Conservation (phyloP, 2,113 vertebrate genomes). For the Alouatta palliata region DNA sequence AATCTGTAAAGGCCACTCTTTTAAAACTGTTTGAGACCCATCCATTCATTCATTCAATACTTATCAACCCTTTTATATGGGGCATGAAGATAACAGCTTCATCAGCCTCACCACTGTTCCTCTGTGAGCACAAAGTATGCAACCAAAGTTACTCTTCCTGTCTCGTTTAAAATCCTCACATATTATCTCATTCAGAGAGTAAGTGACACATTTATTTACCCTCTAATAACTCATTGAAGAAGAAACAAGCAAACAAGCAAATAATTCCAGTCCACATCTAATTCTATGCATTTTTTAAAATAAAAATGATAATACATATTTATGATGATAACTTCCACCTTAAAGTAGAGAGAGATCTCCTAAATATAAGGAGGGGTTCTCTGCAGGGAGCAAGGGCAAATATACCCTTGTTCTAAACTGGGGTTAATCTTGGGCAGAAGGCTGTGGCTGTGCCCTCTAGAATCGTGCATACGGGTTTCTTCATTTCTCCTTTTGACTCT, state of each 20-base stretch:
- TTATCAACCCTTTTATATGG: background rate
- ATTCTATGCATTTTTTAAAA: background rate
- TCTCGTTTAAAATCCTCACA: background rate
- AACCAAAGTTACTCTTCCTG: background rate
- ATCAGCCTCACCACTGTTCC: background rate
- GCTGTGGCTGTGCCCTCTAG: constrained; percentile 52
- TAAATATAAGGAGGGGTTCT: background rate
- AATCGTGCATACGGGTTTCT: background rate
- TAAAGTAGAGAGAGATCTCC: constrained; percentile 7
- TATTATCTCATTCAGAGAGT: constrained; percentile 26
- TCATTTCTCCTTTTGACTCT: constrained; percentile 60
- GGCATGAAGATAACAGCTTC: background rate
- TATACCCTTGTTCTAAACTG: background rate
- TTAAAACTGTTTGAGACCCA: background rate
- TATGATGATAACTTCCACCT: constrained; percentile 25
- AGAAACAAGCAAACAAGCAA: constrained; percentile 9
- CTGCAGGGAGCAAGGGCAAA: constrained; percentile 38
- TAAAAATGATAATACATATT: background rate
- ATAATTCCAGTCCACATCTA: constrained; percentile 39
- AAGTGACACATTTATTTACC: background rate
- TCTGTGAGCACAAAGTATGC: background rate
- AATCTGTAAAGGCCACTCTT: background rate
- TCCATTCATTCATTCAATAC: background rate
- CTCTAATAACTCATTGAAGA: constrained; percentile 35
- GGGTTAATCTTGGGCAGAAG: constrained; percentile 45